These are phyloP conservation scores for Nomada ferruginata DNA, from an alignment of 2,888 invertebrate species.

Conservation along the genomic window DNA sequence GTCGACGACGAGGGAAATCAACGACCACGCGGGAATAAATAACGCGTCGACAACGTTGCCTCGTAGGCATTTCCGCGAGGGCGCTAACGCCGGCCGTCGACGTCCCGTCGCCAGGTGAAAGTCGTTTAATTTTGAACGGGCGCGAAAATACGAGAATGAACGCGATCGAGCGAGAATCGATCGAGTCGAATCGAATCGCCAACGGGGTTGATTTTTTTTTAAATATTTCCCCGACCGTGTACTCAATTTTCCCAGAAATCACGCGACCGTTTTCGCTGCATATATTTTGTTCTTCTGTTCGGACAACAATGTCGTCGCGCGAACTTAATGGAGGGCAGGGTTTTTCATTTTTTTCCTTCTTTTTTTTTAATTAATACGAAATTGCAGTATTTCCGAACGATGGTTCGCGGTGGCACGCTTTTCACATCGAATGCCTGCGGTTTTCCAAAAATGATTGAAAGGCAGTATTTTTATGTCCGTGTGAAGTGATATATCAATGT, in stretches of 20 bases:
- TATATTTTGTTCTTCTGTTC: neutral
- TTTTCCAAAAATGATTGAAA: neutral
- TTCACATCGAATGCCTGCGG: neutral
- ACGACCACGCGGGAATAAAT: conserved; percentile 50
- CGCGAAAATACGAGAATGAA: conserved; percentile 35
- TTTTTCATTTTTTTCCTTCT: neutral
- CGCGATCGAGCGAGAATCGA: neutral
- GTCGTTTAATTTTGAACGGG: conserved; percentile 63
- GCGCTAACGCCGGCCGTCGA: neutral
- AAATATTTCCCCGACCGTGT: conserved; percentile 25
- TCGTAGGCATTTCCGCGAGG: conserved; percentile 43
- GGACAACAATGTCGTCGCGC: neutral
- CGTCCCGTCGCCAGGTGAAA: conserved; percentile 43
- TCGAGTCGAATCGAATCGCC: conserved; percentile 13
- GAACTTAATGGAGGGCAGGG: neutral
- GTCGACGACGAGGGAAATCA: conserved; percentile 51
- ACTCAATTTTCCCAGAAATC: neutral
- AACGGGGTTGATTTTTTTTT: conserved; percentile 1
- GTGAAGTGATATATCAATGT: no score
- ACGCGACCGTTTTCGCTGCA: neutral
- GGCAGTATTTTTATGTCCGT: neutral
- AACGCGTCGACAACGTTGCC: conserved; percentile 53
- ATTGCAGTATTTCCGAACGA: neutral
- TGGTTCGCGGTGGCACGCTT: neutral
- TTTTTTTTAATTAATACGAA: neutral